A percentile compares a stretch with the other conserved stretches of the same genome.
These are phyloP conservation scores for Neogobius melanostomus DNA, from an alignment of 2,113 vertebrate species.

Conservation along the genomic window DNA sequence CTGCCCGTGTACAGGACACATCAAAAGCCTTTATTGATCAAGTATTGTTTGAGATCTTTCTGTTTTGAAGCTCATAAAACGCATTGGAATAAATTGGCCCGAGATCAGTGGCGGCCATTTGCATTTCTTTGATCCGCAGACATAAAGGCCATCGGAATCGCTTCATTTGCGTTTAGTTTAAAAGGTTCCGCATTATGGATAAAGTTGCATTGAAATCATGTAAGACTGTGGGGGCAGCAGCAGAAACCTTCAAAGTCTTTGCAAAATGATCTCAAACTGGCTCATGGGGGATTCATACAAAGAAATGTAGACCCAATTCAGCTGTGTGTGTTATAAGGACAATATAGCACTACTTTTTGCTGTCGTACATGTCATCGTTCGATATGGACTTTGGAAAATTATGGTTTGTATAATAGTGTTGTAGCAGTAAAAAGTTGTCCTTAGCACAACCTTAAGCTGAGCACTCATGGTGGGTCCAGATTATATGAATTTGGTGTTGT, in stretches of 20 bases:
- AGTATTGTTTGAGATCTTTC: constrained; percentile 21
- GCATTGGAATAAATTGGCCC: constrained; percentile 31
- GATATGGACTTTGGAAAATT: too few species aligned
- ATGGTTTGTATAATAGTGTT: too few species aligned
- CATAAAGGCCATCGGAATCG: constrained; percentile 13
- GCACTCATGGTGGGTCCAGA: too few species aligned
- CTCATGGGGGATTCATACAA: background rate
- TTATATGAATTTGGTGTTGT: too few species aligned
- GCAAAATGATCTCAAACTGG: background rate
- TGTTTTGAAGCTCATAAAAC: constrained; percentile 21
- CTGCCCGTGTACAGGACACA: constrained; percentile 14
- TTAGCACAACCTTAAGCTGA: background rate
- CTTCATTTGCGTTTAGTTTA: background rate
- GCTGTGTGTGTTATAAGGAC: background rate
- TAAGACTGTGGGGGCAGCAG: background rate
- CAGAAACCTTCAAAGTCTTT: background rate
- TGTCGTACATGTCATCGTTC: too few species aligned
- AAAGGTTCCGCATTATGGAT: background rate
- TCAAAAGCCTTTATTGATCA: constrained; percentile 32
- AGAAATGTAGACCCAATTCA: background rate
- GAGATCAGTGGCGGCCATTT: constrained; percentile 38
- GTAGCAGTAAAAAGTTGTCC: background rate
- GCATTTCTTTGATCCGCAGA: constrained; percentile 45
- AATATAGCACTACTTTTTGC: background rate
- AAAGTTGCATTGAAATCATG: background rate